Percentiles rank a stretch among this genome's conserved stretches.
phyloP scores from a whole-genome alignment of 2,888 invertebrate species.

The Andrena chrysosceles region DNA sequence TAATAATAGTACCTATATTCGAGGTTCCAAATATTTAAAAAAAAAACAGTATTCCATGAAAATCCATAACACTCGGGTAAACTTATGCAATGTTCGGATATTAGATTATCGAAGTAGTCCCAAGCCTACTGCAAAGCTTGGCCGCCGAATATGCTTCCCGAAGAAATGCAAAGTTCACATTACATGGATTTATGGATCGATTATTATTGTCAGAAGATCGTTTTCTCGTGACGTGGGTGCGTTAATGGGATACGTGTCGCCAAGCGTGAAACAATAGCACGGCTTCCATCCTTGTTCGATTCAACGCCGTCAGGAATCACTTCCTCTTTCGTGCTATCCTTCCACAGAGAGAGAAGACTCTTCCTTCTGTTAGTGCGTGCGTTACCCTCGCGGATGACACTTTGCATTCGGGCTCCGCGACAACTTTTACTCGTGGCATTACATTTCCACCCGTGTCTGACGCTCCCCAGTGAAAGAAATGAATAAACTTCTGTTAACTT shows the following conservation, averaged over 20 bases:
- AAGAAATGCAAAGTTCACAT: slow-evolving; percentile 54
- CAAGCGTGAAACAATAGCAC: slow-evolving; percentile 64
- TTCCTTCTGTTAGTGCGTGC: slow-evolving; percentile 73
- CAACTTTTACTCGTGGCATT: slow-evolving; percentile 17
- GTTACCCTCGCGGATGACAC: slow-evolving; percentile 75
- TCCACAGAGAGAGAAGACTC: slow-evolving; percentile 54
- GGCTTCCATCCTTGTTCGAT: slow-evolving; percentile 52
- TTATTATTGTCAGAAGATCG: slow-evolving; percentile 70
- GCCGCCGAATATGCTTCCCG: slow-evolving; percentile 15
- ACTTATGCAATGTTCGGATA: too few species aligned
- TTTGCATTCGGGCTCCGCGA: slow-evolving; percentile 58
- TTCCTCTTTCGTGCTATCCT: slow-evolving; percentile 65
- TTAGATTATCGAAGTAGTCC: too few species aligned
- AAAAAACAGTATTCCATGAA: too few species aligned
- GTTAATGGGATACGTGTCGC: slow-evolving; percentile 60
- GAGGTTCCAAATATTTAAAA: too few species aligned
- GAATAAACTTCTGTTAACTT: not conserved
- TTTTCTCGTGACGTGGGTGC: slow-evolving; percentile 59
- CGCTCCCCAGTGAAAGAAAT: not conserved
- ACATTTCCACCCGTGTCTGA: too few species aligned
- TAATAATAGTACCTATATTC: too few species aligned
- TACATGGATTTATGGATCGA: slow-evolving; percentile 59
- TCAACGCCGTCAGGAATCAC: slow-evolving; percentile 51
- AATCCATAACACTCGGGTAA: too few species aligned
- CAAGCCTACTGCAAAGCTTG: slow-evolving; percentile 5